phyloP scores from a whole-genome alignment of 2,113 vertebrate genomes.

The Pristiophorus japonicus region DNA sequence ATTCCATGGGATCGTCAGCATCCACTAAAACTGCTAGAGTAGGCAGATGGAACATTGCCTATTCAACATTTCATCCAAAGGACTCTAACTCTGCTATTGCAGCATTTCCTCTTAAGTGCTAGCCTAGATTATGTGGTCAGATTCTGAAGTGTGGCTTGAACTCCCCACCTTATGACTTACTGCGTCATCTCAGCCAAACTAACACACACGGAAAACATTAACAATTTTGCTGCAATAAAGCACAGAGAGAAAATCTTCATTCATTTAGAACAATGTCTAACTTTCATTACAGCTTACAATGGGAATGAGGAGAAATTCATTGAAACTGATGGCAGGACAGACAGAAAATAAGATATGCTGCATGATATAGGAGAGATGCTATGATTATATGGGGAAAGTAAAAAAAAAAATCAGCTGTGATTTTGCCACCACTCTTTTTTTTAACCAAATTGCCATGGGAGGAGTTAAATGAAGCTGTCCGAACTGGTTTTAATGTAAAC shows the following conservation, averaged over 20 bases:
- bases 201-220: neutral
- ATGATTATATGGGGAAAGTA: neutral
- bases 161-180: neutral
- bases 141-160: neutral
- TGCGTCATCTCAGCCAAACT: neutral
- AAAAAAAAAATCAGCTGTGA: neutral
- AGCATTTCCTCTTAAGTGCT: too few relatives aligned
- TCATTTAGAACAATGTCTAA: too few relatives aligned
- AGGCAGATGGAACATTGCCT: too few relatives aligned
- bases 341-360: neutral
- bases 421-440: neutral
- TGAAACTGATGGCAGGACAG: neutral
- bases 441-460: neutral
- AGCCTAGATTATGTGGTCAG: neutral
- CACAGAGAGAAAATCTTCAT: too few relatives aligned
- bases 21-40: too few relatives aligned
- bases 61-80: too few relatives aligned
- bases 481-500: neutral
- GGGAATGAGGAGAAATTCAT: too few relatives aligned
- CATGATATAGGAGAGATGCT: neutral
- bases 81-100: too few relatives aligned
- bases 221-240: too few relatives aligned
- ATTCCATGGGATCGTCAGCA: too few relatives aligned
- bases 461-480: neutral
- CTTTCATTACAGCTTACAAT: too few relatives aligned